Percentiles rank a stretch among this genome's conserved stretches.
phyloP scores from a whole-genome alignment of 1,140 invertebrate species.

The Drosophila nigrodunni region DNA sequence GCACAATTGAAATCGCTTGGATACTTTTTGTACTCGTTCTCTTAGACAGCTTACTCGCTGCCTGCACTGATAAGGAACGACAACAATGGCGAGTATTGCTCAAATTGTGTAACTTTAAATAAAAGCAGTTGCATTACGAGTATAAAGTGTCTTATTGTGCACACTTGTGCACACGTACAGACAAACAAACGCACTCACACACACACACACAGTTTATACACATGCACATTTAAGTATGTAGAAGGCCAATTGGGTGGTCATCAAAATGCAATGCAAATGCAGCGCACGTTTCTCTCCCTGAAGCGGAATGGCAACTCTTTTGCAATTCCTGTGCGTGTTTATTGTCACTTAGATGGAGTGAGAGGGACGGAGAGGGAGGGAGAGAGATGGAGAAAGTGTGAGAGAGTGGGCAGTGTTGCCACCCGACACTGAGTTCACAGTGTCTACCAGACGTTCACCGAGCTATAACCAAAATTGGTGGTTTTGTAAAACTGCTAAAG shows the following conservation, averaged over 20 bases:
- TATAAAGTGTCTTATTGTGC: slow-evolving; percentile 14
- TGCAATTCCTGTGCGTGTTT: slow-evolving; percentile 53
- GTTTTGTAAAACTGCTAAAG: slow-evolving; percentile 75
- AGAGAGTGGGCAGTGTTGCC: slow-evolving; percentile 4
- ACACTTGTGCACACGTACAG: neutral
- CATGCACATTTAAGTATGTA: slow-evolving; percentile 3
- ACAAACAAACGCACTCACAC: neutral
- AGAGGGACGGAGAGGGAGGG: neutral
- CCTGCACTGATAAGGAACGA: slow-evolving; percentile 22
- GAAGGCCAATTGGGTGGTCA: slow-evolving; percentile 50
- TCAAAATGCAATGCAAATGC: slow-evolving; percentile 54
- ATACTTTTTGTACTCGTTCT: neutral
- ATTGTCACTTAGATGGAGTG: slow-evolving; percentile 42
- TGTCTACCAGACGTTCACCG: slow-evolving; percentile 41
- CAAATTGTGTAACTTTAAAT: slow-evolving; percentile 35
- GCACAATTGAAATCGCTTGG: slow-evolving; percentile 10
- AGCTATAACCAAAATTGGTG: slow-evolving; percentile 74
- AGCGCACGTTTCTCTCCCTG: slow-evolving; percentile 36
- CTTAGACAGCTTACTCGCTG: neutral
- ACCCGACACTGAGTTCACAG: neutral
- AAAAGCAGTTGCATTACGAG: slow-evolving; percentile 29
- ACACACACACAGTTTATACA: neutral
- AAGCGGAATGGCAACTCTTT: slow-evolving; percentile 49
- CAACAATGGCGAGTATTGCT: slow-evolving; percentile 25
- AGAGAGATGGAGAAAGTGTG: neutral